Conservation (phyloP, 1,140 invertebrate genomes). For the Oppia nitens region DNA sequence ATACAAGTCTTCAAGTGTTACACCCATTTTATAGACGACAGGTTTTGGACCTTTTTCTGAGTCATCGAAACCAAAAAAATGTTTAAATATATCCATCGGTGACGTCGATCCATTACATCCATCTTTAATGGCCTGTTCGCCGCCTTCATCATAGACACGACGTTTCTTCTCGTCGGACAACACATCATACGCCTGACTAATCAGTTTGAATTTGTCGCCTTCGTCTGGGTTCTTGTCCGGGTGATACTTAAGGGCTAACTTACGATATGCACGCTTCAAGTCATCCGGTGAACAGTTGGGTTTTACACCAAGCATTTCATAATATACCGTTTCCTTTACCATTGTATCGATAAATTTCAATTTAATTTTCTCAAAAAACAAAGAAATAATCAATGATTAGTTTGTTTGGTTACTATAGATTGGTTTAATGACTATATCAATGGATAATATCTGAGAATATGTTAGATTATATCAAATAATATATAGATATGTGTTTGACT, state of each 20-base stretch:
- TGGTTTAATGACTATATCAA: too few relatives aligned
- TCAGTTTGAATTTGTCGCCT: slow-evolving; percentile 88
- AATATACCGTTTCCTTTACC: slow-evolving; percentile 96
- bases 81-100: slow-evolving; percentile 98
- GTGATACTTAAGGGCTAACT: slow-evolving; percentile 91
- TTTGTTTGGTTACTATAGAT: too few relatives aligned
- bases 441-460: too few relatives aligned
- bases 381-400: too few relatives aligned
- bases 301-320: slow-evolving; percentile 86
- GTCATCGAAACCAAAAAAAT: slow-evolving; percentile 74
- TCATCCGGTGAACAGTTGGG: slow-evolving; percentile 71
- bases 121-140: slow-evolving; percentile 95
- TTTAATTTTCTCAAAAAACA: too few relatives aligned
- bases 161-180: slow-evolving; percentile 89
- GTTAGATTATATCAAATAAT: too few relatives aligned
- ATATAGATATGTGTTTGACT: too few relatives aligned
- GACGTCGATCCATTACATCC: slow-evolving; percentile 72
- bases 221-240: slow-evolving; percentile 99
- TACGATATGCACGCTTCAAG: slow-evolving; percentile 87
- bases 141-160: slow-evolving; percentile 85
- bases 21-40: slow-evolving; percentile 78
- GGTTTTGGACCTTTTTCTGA: slow-evolving; percentile 42
- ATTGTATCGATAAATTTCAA: too few relatives aligned
- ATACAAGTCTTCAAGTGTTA: slow-evolving; percentile 90
- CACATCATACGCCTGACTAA: slow-evolving; percentile 96